Evolutionary conservation across 2,797 vertebrate species (phyloP).

Genomic region (Antrozous pallidus): DNA sequence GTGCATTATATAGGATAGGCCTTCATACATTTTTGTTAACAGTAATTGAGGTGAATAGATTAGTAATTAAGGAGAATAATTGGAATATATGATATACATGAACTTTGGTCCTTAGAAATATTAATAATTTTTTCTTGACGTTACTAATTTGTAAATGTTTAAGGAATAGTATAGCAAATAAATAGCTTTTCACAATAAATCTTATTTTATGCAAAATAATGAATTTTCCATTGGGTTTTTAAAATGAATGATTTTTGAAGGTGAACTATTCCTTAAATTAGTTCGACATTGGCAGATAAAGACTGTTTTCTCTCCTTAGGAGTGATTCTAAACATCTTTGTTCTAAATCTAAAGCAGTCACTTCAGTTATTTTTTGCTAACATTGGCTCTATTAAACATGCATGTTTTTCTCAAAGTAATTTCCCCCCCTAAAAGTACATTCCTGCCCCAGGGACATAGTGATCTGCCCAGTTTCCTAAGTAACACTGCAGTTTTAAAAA

Average conservation of each 20-base stretch:
- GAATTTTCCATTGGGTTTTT: conserved; percentile 41
- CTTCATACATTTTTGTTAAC: conserved; percentile 40
- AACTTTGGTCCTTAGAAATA: conserved; percentile 45
- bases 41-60: conserved; percentile 22
- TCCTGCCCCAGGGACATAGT: conserved; percentile 70
- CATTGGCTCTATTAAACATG: conserved; percentile 69
- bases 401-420: conserved; percentile 70
- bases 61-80: conserved; percentile 52
- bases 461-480: conserved; percentile 64
- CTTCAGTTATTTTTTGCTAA: conserved; percentile 58
- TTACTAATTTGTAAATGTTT: conserved; percentile 17
- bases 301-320: conserved; percentile 34
- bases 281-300: conserved; percentile 3
- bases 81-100: conserved; percentile 36
- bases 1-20: neutral
- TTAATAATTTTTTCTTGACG: neutral
- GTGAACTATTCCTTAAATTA: conserved; percentile 49
- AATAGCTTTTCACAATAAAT: conserved; percentile 13
- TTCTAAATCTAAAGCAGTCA: conserved; percentile 55
- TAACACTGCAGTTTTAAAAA: conserved; percentile 35
- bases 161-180: conserved; percentile 21
- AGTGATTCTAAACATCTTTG: conserved; percentile 53
- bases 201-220: conserved; percentile 17
- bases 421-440: conserved; percentile 67
- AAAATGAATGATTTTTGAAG: conserved; percentile 61